phyloP scores from a whole-genome alignment of 2,797 vertebrate species.

The Echiichthys vipera region DNA sequence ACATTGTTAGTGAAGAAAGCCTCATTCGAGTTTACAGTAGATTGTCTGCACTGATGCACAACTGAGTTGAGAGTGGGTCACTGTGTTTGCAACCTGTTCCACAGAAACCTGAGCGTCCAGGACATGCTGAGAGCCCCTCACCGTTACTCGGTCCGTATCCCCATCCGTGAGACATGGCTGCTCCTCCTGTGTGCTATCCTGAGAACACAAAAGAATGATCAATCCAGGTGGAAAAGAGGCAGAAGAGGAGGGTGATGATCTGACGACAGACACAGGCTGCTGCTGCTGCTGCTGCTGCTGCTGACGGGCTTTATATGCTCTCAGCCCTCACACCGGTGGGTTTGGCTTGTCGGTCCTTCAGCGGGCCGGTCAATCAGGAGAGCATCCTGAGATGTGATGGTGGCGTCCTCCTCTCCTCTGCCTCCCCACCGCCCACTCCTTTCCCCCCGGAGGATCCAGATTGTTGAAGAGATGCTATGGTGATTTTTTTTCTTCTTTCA shows the following conservation, averaged over 20 bases:
- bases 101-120: background rate
- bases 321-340: conserved; percentile 19
- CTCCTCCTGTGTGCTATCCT: background rate
- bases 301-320: conserved; percentile 30
- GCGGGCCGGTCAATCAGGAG: conserved; percentile 4
- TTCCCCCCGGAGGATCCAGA: background rate
- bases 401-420: background rate
- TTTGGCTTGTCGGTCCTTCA: conserved; percentile 31
- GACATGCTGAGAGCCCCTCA: conserved; percentile 61
- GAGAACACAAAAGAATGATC: background rate
- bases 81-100: conserved; percentile 11
- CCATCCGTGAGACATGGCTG: conserved; percentile 83
- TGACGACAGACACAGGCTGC: conserved; percentile 4
- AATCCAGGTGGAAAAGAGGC: conserved; percentile 4
- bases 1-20: background rate
- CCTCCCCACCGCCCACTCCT: background rate
- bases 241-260: background rate
- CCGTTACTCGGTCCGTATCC: conserved; percentile 82
- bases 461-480: background rate
- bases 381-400: background rate
- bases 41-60: background rate
- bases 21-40: background rate
- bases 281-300: background rate
- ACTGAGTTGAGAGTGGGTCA: background rate
- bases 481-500: background rate